Conservation (phyloP, 2,797 vertebrate genomes). For the Mallotus villosus region DNA sequence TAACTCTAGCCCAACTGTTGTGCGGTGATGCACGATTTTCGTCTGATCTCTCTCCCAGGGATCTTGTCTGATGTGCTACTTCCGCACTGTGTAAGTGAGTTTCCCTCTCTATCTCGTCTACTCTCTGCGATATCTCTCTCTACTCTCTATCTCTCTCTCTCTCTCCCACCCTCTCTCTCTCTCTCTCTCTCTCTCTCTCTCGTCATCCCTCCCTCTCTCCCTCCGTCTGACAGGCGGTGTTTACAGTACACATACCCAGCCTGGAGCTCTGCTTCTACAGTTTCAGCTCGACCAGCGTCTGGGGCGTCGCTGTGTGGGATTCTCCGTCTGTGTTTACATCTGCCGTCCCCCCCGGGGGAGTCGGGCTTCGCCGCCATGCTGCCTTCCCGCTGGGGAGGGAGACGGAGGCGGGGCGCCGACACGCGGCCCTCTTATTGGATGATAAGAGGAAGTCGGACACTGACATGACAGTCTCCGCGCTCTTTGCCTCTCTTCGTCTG, state of each 20-base stretch:
- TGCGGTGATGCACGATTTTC: too few relatives aligned
- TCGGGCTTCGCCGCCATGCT: slow-evolving; percentile 44
- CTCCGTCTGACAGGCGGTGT: slow-evolving; percentile 58
- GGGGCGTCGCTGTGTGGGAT: slow-evolving; percentile 38
- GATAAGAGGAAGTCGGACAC: slow-evolving; percentile 69
- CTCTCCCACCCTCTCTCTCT: too few relatives aligned
- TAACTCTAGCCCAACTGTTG: too few relatives aligned
- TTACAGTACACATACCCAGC: slow-evolving; percentile 65
- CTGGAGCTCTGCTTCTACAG: slow-evolving; percentile 61
- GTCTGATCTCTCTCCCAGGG: too few relatives aligned
- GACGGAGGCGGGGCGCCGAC: slow-evolving; percentile 52
- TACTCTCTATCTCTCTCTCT: too few relatives aligned
- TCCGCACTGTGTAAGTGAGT: too few relatives aligned
- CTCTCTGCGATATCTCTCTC: too few relatives aligned
- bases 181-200: too few relatives aligned
- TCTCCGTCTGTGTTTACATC: slow-evolving; percentile 62
- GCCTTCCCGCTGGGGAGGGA: slow-evolving; percentile 57
- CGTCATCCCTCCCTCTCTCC: too few relatives aligned
- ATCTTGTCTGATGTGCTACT: too few relatives aligned
- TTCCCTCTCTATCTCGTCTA: too few relatives aligned
- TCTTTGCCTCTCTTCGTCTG: slow-evolving; percentile 67
- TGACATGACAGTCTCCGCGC: slow-evolving; percentile 63
- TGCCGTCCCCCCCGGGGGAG: slow-evolving; percentile 54
- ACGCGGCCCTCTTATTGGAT: slow-evolving; percentile 70
- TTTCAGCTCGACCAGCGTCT: slow-evolving; percentile 56